Evolutionary conservation across 2,888 invertebrate species (phyloP).

Genomic region (Agriopis marginaria): DNA sequence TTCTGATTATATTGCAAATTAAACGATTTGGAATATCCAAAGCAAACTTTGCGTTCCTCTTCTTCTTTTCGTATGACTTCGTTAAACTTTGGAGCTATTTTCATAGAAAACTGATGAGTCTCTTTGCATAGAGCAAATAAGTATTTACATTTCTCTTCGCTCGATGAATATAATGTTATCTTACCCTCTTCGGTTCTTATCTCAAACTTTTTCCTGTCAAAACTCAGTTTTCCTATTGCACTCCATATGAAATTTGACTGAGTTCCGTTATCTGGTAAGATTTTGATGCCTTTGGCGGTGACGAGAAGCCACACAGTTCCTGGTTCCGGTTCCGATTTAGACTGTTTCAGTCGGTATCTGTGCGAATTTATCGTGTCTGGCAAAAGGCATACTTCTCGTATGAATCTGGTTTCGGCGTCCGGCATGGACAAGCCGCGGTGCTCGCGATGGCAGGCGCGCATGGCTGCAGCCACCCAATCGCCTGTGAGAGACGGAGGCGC

Average conservation of each 20-base stretch:
- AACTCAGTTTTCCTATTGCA: slow-evolving; percentile 97
- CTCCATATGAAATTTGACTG: slow-evolving; percentile 97
- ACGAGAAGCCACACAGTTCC: slow-evolving; percentile 96
- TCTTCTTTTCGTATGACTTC: slow-evolving; percentile 94
- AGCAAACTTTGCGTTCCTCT: slow-evolving; percentile 90
- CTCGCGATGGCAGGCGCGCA: slow-evolving; percentile 93
- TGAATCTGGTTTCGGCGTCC: slow-evolving; percentile 95
- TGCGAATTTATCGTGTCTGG: slow-evolving; percentile 97
- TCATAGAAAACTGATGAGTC: slow-evolving; percentile 98
- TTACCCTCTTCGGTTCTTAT: slow-evolving; percentile 96
- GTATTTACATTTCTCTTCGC: slow-evolving; percentile 97
- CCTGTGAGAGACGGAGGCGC: slow-evolving; percentile 90
- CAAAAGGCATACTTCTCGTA: slow-evolving; percentile 94
- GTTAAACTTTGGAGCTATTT: slow-evolving; percentile 93
- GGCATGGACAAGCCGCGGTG: slow-evolving; percentile 91
- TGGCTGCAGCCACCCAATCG: slow-evolving; percentile 86
- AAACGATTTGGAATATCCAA: slow-evolving; percentile 89
- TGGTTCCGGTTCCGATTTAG: slow-evolving; percentile 90
- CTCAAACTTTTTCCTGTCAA: slow-evolving; percentile 99
- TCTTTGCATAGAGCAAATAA: slow-evolving; percentile 94
- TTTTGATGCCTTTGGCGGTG: slow-evolving; percentile 96
- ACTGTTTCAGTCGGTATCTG: slow-evolving; percentile 92
- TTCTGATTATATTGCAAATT: slow-evolving; percentile 87
- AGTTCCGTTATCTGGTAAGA: slow-evolving; percentile 90
- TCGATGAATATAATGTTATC: slow-evolving; percentile 95